Evolutionary conservation across 2,888 invertebrate genomes (phyloP).

Genomic region (Tryphoninae sp.): DNA sequence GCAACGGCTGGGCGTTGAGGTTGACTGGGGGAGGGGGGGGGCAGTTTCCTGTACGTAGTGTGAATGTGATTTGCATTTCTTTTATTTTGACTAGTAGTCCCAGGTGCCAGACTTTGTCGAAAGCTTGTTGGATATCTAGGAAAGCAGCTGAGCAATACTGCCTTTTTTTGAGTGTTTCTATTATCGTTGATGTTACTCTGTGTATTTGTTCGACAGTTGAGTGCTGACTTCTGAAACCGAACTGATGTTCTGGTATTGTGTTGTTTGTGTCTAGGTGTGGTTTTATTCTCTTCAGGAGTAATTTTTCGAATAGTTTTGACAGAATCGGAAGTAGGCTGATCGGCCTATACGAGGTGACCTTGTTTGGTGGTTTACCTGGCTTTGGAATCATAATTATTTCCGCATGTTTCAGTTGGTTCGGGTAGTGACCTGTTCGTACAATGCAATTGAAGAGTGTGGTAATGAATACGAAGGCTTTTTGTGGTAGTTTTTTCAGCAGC

Average conservation of each 20-base stretch:
- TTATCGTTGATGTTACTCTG: conserved; percentile 9
- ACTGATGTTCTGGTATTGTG: conserved; percentile 7
- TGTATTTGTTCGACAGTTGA: conserved; percentile 34
- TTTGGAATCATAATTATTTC: background rate
- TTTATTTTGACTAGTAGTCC: no score
- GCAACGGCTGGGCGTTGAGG: conserved; percentile 57
- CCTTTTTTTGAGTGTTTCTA: conserved; percentile 11
- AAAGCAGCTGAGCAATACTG: conserved; percentile 25
- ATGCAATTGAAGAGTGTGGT: no score
- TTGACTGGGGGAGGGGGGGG: conserved; percentile 48
- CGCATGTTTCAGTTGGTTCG: no score
- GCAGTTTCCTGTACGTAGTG: conserved; percentile 53
- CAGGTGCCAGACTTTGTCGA: no score
- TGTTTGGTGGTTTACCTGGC: conserved; percentile 34
- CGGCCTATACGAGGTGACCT: conserved; percentile 52
- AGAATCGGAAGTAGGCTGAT: conserved; percentile 25
- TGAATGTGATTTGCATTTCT: conserved; percentile 50
- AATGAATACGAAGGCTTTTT: no score
- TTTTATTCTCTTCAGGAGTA: conserved; percentile 63
- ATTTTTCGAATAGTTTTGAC: conserved; percentile 65
- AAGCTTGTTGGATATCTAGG: conserved; percentile 14
- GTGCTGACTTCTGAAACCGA: conserved; percentile 45
- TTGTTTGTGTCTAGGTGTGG: background rate
- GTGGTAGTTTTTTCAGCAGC: no score
- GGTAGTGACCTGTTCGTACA: no score